These are phyloP conservation scores for Poeciliopsis turrubarensis DNA, from an alignment of 2,113 vertebrate genomes.

Conservation along the genomic window DNA sequence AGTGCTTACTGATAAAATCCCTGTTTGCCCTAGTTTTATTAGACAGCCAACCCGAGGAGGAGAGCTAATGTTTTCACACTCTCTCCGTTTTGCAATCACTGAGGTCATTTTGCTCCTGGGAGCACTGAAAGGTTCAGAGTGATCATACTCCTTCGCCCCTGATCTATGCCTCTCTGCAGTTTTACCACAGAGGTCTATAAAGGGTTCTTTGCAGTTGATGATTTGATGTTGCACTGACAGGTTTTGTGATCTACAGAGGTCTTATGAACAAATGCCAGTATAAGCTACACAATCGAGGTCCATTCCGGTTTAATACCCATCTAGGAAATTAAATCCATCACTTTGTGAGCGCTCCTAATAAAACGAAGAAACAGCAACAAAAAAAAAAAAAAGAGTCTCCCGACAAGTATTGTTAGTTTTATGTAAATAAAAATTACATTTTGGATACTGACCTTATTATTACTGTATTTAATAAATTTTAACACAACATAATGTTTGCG, in stretches of 20 bases:
- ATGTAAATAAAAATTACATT: neutral
- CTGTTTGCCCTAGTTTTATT: constrained; percentile 14
- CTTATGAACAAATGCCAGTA: too few species aligned
- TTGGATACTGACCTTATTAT: neutral
- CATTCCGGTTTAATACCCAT: neutral
- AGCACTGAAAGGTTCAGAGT: constrained; percentile 18
- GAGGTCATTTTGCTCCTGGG: constrained; percentile 21
- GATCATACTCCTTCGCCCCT: constrained; percentile 8
- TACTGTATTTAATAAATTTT: neutral
- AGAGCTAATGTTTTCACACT: constrained; percentile 20
- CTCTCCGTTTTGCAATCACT: constrained; percentile 16
- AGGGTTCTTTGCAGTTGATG: constrained; percentile 3
- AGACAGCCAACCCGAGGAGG: constrained; percentile 12
- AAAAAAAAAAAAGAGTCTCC: neutral
- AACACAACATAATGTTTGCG: neutral
- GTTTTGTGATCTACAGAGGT: neutral
- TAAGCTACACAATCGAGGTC: too few species aligned
- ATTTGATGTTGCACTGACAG: constrained; percentile 2
- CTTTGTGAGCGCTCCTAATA: neutral
- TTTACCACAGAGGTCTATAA: neutral
- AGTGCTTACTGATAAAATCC: neutral
- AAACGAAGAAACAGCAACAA: neutral
- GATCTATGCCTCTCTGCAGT: constrained; percentile 4
- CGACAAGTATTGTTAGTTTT: neutral
- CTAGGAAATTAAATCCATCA: neutral